Conservation (phyloP, 2,113 vertebrate species). For the Tachycineta bicolor region DNA sequence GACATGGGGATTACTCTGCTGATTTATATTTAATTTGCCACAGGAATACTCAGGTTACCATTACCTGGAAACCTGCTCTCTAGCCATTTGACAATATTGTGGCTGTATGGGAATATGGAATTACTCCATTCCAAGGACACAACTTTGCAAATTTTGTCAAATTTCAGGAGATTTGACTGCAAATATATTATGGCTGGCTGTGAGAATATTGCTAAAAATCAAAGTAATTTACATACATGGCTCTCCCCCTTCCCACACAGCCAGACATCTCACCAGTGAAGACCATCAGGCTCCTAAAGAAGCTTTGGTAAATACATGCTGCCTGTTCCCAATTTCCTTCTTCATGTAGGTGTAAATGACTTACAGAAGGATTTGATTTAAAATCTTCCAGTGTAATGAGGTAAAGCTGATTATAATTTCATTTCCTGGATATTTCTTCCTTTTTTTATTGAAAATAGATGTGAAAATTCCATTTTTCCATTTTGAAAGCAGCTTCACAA, state of each 20-base stretch:
- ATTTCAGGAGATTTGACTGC: slow-evolving; percentile 17
- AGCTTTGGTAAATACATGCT: slow-evolving; percentile 39
- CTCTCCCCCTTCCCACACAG: slow-evolving; percentile 27
- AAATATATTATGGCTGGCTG: slow-evolving; percentile 29
- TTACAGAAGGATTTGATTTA: slow-evolving; percentile 30
- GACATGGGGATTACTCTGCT: not conserved
- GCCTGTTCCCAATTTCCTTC: slow-evolving; percentile 5
- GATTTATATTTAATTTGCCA: not conserved
- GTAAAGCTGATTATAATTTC: not conserved
- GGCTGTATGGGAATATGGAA: not conserved
- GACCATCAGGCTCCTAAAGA: slow-evolving; percentile 30
- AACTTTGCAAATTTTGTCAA: not conserved
- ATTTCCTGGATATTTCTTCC: not conserved
- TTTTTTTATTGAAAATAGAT: not conserved
- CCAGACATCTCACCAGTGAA: slow-evolving; percentile 19
- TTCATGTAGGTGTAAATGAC: slow-evolving; percentile 44
- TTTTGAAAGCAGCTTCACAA: not conserved
- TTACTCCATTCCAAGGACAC: not conserved
- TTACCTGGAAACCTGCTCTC: not conserved
- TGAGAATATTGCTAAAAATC: slow-evolving; percentile 28
- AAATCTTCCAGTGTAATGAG: slow-evolving; percentile 7
- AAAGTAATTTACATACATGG: slow-evolving; percentile 42
- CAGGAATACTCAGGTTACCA: not conserved
- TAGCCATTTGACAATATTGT: not conserved
- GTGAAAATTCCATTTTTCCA: not conserved